Percentiles rank a stretch among this genome's conserved stretches.
Conservation (phyloP, 2,797 vertebrate species). For the Hemibagrus guttatus region DNA sequence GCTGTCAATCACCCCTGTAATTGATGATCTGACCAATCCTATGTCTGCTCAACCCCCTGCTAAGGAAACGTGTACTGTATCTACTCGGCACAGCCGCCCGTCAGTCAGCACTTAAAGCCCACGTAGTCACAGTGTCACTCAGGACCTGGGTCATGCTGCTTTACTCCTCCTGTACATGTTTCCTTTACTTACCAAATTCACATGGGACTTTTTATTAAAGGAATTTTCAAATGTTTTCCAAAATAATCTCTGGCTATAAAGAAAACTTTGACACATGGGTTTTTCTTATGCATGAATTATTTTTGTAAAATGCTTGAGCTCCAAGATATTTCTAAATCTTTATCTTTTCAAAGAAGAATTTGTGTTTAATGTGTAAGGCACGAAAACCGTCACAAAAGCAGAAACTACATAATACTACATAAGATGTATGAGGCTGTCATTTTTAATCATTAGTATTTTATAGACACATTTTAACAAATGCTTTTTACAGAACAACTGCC, state of each 20-base stretch:
- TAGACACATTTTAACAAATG: background rate
- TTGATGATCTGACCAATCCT: slow-evolving; percentile 84
- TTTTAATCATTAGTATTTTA: background rate
- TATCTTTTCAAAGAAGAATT: background rate
- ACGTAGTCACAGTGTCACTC: slow-evolving; percentile 39
- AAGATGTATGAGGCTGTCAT: background rate
- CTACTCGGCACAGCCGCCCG: slow-evolving; percentile 75
- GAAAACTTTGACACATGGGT: background rate
- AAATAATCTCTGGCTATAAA: background rate
- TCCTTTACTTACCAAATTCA: background rate
- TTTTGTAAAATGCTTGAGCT: background rate
- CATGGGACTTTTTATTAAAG: background rate
- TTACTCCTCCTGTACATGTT: slow-evolving; percentile 25
- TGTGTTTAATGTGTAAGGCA: background rate
- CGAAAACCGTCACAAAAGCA: background rate
- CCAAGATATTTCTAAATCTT: background rate
- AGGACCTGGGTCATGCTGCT: slow-evolving; percentile 31
- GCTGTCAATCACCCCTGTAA: slow-evolving; percentile 77
- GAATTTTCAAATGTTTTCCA: background rate
- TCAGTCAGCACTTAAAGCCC: slow-evolving; percentile 47
- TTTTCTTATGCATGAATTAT: background rate
- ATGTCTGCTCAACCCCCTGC: slow-evolving; percentile 77
- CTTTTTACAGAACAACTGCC: background rate
- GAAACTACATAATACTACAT: background rate
- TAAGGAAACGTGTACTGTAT: slow-evolving; percentile 83